Conservation (phyloP, 1,140 invertebrate genomes). For the Bicyclus anynana region DNA sequence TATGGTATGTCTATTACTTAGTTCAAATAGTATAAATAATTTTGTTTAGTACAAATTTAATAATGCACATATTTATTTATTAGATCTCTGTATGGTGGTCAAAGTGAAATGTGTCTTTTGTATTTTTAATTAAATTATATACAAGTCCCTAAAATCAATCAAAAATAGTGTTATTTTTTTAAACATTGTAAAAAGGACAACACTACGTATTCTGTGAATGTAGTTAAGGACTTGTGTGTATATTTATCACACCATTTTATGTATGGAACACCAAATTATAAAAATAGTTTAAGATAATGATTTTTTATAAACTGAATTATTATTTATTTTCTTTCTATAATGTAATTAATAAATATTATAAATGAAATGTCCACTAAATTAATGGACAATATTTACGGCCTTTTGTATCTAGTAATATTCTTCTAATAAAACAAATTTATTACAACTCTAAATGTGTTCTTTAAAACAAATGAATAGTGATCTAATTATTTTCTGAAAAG, state of each 20-base stretch:
- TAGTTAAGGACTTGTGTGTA: no score
- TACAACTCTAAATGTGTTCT: constrained; percentile 23
- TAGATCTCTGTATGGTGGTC: not conserved
- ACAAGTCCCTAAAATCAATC: no score
- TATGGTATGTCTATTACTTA: not conserved
- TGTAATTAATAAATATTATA: constrained; percentile 7
- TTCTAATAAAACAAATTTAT: not conserved
- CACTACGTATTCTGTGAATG: no score
- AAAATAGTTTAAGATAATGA: constrained; percentile 19
- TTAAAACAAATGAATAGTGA: constrained; percentile 1
- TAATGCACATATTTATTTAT: not conserved
- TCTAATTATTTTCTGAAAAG: not conserved
- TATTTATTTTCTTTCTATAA: constrained; percentile 14
- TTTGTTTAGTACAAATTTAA: constrained; percentile 16
- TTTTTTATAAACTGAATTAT: constrained; percentile 8
- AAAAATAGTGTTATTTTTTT: no score
- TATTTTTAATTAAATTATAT: no score
- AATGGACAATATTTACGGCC: constrained; percentile 18
- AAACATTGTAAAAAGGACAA: no score
- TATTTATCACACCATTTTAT: constrained; percentile 6
- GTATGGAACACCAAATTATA: constrained; percentile 28
- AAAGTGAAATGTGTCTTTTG: not conserved
- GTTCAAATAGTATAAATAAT: not conserved
- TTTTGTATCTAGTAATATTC: constrained; percentile 15
- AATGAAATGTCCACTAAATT: constrained; percentile 13